These are phyloP conservation scores for Micrasema minimum DNA, from an alignment of 1,140 invertebrate genomes.

Conservation along the genomic window DNA sequence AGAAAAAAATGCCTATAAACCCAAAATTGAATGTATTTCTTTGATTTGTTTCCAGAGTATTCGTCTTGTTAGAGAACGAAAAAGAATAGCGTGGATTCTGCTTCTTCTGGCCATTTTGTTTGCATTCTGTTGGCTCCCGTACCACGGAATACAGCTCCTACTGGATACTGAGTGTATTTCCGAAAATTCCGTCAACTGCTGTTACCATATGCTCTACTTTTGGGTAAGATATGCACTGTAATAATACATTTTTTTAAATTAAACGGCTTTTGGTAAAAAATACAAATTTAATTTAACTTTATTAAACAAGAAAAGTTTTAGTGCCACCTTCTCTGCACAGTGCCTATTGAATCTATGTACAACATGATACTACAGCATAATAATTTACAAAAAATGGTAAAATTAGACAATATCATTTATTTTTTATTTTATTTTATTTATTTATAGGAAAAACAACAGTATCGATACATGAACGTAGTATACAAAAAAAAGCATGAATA, in stretches of 20 bases:
- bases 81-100: slow-evolving; percentile 78
- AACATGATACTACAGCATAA: too few relatives aligned
- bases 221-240: slow-evolving; percentile 58
- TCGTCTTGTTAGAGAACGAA: slow-evolving; percentile 74
- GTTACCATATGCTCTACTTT: slow-evolving; percentile 66
- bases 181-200: slow-evolving; percentile 58
- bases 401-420: too few relatives aligned
- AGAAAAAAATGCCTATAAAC: too few relatives aligned
- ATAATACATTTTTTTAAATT: slow-evolving; percentile 1
- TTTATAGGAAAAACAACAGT: too few relatives aligned
- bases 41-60: slow-evolving; percentile 62
- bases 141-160: slow-evolving; percentile 76
- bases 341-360: too few relatives aligned
- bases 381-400: too few relatives aligned
- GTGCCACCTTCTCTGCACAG: too few relatives aligned
- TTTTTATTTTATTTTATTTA: too few relatives aligned
- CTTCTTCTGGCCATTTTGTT: slow-evolving; percentile 79
- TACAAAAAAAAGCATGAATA: too few relatives aligned
- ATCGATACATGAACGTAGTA: too few relatives aligned
- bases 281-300: neutral
- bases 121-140: slow-evolving; percentile 83
- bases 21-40: too few relatives aligned
- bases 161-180: slow-evolving; percentile 68
- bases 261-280: neutral
- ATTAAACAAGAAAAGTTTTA: too few relatives aligned